These are phyloP conservation scores for Campaea margaritaria DNA, from an alignment of 2,888 invertebrate species.

Conservation along the genomic window DNA sequence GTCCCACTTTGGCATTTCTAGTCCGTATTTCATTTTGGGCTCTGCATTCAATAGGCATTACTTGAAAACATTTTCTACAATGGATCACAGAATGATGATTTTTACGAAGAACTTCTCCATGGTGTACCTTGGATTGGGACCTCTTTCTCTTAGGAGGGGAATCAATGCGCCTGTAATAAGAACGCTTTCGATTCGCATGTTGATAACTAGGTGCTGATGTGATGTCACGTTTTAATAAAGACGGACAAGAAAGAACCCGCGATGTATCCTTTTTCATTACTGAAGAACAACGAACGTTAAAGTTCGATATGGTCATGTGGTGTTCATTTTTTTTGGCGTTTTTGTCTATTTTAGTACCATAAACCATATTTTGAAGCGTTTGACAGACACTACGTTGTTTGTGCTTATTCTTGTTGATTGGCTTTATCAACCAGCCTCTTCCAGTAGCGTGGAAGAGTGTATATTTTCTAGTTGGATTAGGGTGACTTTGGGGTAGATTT, in stretches of 20 bases:
- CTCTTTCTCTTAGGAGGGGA: neutral
- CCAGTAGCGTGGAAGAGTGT: constrained; percentile 5
- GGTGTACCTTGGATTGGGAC: no score
- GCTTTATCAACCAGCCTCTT: constrained; percentile 11
- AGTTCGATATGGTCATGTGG: no score
- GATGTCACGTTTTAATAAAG: neutral
- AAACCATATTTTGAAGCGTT: neutral
- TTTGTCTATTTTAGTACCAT: neutral
- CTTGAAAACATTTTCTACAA: constrained; percentile 1
- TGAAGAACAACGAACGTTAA: neutral
- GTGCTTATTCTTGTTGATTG: neutral
- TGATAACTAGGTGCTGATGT: neutral
- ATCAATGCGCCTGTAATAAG: neutral
- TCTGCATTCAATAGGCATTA: neutral
- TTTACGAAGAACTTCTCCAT: neutral
- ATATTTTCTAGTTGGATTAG: constrained; percentile 4
- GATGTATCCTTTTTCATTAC: neutral
- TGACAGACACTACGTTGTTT: neutral
- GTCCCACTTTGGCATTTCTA: no score
- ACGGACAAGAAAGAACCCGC: neutral
- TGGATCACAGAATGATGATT: neutral
- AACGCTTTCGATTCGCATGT: neutral
- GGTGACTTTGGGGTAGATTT: neutral
- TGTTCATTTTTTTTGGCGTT: no score
- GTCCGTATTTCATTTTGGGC: no score